Percentiles rank a stretch among this genome's conserved stretches.
These are phyloP conservation scores for Camponotus pennsylvanicus DNA, from an alignment of 1,140 invertebrate genomes.

Conservation along the genomic window DNA sequence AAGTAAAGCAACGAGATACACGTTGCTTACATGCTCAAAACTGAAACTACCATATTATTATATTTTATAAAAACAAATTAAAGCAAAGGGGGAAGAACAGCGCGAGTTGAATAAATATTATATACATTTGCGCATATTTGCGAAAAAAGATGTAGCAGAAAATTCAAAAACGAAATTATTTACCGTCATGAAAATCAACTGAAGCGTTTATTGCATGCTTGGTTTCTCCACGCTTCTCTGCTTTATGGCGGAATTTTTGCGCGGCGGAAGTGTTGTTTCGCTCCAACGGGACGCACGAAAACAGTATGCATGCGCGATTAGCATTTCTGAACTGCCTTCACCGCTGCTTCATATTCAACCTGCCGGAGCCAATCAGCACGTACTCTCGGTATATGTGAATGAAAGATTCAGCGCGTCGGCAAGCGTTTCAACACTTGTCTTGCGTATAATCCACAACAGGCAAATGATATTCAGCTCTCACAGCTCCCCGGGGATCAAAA, in stretches of 20 bases:
- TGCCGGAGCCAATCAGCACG: slow-evolving; percentile 53
- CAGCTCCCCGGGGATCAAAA: slow-evolving; percentile 50
- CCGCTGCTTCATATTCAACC: slow-evolving; percentile 54
- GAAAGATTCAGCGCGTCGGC: slow-evolving; percentile 60
- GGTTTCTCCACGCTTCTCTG: not conserved
- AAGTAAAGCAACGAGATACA: not conserved
- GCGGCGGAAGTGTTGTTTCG: slow-evolving; percentile 10
- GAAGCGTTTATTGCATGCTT: slow-evolving; percentile 18
- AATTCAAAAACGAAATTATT: slow-evolving; percentile 31
- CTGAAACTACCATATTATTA: not conserved
- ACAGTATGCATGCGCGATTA: slow-evolving; percentile 60
- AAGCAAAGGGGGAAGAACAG: not conserved
- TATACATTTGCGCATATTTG: not conserved
- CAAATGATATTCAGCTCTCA: slow-evolving; percentile 62
- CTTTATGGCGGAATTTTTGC: slow-evolving; percentile 48
- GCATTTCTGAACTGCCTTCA: slow-evolving; percentile 54
- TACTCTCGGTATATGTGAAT: slow-evolving; percentile 32
- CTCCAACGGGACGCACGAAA: slow-evolving; percentile 24
- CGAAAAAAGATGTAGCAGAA: slow-evolving; percentile 7
- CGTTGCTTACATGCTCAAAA: not conserved
- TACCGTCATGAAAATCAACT: not conserved
- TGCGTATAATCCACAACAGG: slow-evolving; percentile 43
- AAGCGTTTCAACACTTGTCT: slow-evolving; percentile 52
- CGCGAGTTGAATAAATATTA: slow-evolving; percentile 17
- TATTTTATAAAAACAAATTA: not conserved